phyloP scores from a whole-genome alignment of 1,140 invertebrate species.

The Bombus terrestris region DNA sequence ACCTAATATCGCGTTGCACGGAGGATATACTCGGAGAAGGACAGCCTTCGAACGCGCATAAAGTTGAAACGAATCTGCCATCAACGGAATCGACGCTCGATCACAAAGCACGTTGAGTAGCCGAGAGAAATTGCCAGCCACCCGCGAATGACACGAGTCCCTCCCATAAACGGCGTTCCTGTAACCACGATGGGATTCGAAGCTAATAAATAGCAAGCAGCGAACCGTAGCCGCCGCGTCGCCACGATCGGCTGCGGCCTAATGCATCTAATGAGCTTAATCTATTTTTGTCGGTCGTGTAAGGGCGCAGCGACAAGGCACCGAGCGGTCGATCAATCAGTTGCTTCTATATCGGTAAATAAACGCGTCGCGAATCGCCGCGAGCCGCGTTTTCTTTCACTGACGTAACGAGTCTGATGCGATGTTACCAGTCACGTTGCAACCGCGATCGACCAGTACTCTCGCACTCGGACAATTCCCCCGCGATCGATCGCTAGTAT shows the following conservation, averaged over 20 bases:
- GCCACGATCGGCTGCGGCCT: conserved; percentile 8
- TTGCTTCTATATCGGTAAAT: conserved; percentile 22
- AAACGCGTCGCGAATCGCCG: conserved; percentile 14
- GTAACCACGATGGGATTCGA: conserved; percentile 19
- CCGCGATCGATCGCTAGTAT: not conserved
- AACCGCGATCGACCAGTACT: not conserved
- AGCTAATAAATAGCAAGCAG: conserved; percentile 35
- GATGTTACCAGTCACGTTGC: not conserved
- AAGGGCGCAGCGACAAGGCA: conserved; percentile 30
- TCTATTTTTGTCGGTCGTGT: conserved; percentile 41
- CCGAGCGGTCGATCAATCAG: conserved; percentile 31
- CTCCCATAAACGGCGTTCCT: conserved; percentile 27
- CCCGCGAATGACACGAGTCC: conserved; percentile 20
- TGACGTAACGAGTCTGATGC: not conserved
- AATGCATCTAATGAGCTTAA: conserved; percentile 42
- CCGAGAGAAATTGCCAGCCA: conserved; percentile 21
- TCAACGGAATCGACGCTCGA: not conserved
- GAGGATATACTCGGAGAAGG: not conserved
- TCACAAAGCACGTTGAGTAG: not conserved
- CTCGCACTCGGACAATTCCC: too few relatives aligned
- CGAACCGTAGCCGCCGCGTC: conserved; percentile 18
- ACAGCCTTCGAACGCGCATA: too few relatives aligned
- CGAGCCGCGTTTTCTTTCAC: not conserved
- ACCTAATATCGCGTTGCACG: not conserved
- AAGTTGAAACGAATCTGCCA: too few relatives aligned